Base-by-base conservation (phyloP, 2,888 invertebrate genomes). In the Andrena minutula region DNA sequence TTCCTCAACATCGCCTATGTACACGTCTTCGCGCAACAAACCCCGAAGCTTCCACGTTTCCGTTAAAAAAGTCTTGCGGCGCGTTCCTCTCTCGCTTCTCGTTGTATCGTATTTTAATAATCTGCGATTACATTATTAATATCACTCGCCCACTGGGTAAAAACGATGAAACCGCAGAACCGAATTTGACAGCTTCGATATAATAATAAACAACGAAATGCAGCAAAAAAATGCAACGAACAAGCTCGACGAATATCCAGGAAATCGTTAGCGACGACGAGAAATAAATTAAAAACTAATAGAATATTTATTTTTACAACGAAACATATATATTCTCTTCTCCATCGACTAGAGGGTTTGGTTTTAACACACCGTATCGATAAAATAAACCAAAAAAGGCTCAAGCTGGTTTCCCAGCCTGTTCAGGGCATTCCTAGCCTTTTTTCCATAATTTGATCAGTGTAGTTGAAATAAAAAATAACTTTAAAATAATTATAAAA, bases 161-260 rank as follows among this genome's bases (percentile, higher is more conserved):
- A 66, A 47, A 23, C 16, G 51, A 35, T 53, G 30, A 56, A 26
- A 20, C 20, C 69, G 16, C 41, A 41, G 8, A 60, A 71, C 71
- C 63, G 49, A 80, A 71, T 75, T 51, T 75, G 56, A 56, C 58
- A 71, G 41, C 47, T 69, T 32, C 53, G 26, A n/a, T 49, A 68
- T 2, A n/a, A 60, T 51, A 60, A 60, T 20, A 35, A 51, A 75
- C 30, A 72, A 68, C 28, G 51, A 82, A 85, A 85, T 85, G 82
- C 82, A 77, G 26, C 49, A 41, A 76, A 84, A 85, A 87, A 87
- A 87, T 87, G 86, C 78, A 81, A 77, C 28, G 49, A 65, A 35
- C 26, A 73, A 79, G 16, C 68, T 72, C 23, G 60, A 68, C 32
- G 35, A 51, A 68, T 49, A 66, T 63, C 28, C 16, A 63, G 12